Conservation (phyloP, 2,888 invertebrate genomes). For the Diplazon laetatorius region DNA sequence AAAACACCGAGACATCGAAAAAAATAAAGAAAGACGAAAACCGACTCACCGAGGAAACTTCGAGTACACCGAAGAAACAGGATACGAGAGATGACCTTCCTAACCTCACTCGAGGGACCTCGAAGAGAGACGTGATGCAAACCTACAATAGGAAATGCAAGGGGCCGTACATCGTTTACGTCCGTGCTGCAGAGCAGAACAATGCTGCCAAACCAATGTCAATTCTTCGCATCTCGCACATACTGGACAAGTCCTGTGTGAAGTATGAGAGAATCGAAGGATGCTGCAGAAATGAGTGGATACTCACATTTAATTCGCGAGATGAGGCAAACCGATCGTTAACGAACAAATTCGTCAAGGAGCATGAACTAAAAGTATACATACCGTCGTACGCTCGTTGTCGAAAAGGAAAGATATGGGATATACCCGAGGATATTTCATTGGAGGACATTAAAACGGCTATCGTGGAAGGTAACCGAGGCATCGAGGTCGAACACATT, state of each 20-base stretch:
- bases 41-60: too few relatives aligned
- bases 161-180: slow-evolving; percentile 11
- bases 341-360: not conserved
- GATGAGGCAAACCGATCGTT: slow-evolving; percentile 17
- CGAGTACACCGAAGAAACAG: too few relatives aligned
- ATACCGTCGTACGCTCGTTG: not conserved
- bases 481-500: not conserved
- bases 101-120: too few relatives aligned
- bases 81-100: too few relatives aligned
- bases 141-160: not conserved
- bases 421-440: not conserved
- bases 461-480: slow-evolving; percentile 5
- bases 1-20: too few relatives aligned
- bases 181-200: not conserved
- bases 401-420: slow-evolving; percentile 15
- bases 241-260: slow-evolving; percentile 16
- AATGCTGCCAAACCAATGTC: not conserved
- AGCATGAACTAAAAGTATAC: slow-evolving; percentile 9
- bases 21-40: too few relatives aligned
- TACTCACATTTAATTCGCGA: not conserved
- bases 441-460: not conserved
- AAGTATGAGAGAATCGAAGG: slow-evolving; percentile 27
- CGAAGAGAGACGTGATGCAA: too few relatives aligned
- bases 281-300: slow-evolving; percentile 25
- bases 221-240: slow-evolving; percentile 18